A percentile compares a stretch with the other conserved stretches of the same genome.
phyloP scores from a whole-genome alignment of 2,113 vertebrate genomes.

The Saguinus midas region DNA sequence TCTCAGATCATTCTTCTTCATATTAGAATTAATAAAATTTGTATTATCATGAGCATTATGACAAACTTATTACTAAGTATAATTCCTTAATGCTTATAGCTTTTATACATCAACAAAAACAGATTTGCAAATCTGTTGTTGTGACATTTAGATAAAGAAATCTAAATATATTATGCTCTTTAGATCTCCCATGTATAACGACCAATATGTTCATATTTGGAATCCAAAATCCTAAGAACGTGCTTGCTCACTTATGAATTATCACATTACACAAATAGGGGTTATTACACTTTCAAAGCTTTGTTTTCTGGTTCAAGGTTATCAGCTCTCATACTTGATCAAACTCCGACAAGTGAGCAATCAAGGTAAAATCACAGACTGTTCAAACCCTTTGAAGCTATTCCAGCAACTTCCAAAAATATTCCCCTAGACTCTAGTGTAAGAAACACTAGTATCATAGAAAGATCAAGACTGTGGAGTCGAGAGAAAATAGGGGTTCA shows the following conservation, averaged over 20 bases:
- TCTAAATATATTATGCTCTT: too few species aligned
- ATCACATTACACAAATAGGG: not conserved
- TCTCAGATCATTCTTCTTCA: not conserved
- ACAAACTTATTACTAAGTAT: not conserved
- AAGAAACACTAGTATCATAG: not conserved
- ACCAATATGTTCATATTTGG: not conserved
- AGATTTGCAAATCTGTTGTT: not conserved
- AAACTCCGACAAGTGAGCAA: not conserved
- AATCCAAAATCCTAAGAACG: not conserved
- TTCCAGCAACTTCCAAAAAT: not conserved
- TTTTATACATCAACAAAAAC: not conserved
- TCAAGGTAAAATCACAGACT: not conserved
- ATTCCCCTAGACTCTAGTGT: not conserved
- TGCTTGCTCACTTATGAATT: not conserved
- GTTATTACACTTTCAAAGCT: not conserved
- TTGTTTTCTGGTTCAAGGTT: not conserved
- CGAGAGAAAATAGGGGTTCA: not conserved
- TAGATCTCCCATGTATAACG: not conserved
- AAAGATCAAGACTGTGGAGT: not conserved
- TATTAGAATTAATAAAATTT: not conserved
- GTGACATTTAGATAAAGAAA: too few species aligned
- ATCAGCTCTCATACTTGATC: not conserved
- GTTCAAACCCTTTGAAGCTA: not conserved
- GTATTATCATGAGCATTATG: not conserved
- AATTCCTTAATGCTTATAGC: not conserved